Evolutionary conservation across 2,888 invertebrate genomes (phyloP).

Genomic region (Helobdella robusta): DNA sequence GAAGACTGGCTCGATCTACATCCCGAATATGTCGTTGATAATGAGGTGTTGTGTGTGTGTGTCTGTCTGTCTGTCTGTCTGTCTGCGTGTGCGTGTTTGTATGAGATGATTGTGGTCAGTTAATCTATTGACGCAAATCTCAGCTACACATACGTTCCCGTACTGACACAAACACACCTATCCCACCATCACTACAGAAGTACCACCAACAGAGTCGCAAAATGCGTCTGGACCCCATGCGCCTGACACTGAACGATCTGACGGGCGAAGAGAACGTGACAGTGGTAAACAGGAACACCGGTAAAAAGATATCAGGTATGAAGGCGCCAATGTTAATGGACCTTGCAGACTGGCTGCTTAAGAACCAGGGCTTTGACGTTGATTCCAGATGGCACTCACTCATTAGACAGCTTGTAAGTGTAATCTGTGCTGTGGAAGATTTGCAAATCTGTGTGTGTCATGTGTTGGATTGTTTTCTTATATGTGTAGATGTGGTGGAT

Average conservation of each 20-base stretch:
- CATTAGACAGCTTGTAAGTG: conserved; percentile 60
- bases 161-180: no score
- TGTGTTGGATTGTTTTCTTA: background rate
- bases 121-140: background rate
- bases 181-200: no score
- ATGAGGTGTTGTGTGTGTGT: background rate
- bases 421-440: background rate
- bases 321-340: conserved; percentile 74
- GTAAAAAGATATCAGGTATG: conserved; percentile 64
- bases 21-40: conserved; percentile 25
- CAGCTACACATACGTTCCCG: no score
- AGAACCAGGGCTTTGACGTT: conserved; percentile 91
- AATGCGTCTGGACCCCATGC: conserved; percentile 61
- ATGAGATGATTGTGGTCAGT: background rate
- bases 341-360: conserved; percentile 79
- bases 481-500: background rate
- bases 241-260: conserved; percentile 55
- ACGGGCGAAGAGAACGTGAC: conserved; percentile 89
- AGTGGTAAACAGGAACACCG: conserved; percentile 80
- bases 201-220: conserved; percentile 11
- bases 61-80: background rate
- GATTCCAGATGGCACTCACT: conserved; percentile 88
- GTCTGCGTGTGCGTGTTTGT: background rate
- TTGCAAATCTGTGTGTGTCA: background rate
- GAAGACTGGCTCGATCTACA: conserved; percentile 23